Evolutionary conservation across 1,140 invertebrate species (phyloP), one percentile per base, ranked within the genome.

Genomic region (Drosophila subobscura): DNA sequence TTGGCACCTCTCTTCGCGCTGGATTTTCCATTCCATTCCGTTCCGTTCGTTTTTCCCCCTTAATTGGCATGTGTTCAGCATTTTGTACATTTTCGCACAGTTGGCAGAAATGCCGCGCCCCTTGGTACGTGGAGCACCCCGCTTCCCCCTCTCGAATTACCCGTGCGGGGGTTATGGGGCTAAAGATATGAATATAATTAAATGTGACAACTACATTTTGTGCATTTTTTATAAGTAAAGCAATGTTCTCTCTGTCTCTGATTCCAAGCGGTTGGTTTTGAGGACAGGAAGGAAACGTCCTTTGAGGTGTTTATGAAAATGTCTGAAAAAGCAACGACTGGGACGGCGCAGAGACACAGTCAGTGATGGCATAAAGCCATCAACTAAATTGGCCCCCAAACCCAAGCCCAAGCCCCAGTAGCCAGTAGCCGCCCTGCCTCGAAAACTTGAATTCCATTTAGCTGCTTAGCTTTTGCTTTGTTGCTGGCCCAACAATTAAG

Each of bases 171-270:
- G 33, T 66, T 74, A 68, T 83, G 79, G 74, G 68, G 54, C 80
- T 80, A 81, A 88, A 86, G 81, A 86, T 86, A 86, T 86, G 81
- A 88, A 86, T 86, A 86, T 86, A 86, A 86, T 88, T 86, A 86
- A 86, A 86, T 86, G 81, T 81, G 75, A 86, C 83, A 88, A 86
- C 81, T 86, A 86, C 81, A 88, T 88, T 88, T 85, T 86, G 33
- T 88, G 76, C 73, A 76, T 81, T 65, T 80, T 77, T 58, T 64
- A 73, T 59, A 37, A 37, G 33, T 37, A 75, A 79, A 59, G 73
- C 68, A 50, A 74, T 86, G 83, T 85, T 74, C 60, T 8, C 45
- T 46, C 70, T 14, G 33, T 33, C 46, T 63, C 53, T 22, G 42
- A 16, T 33, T 52, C 37, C 20, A 22, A 52, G 29, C 22, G 50